These are phyloP conservation scores for Rotaria magnacalcarata DNA, from an alignment of 2,888 invertebrate species.

Conservation along the genomic window DNA sequence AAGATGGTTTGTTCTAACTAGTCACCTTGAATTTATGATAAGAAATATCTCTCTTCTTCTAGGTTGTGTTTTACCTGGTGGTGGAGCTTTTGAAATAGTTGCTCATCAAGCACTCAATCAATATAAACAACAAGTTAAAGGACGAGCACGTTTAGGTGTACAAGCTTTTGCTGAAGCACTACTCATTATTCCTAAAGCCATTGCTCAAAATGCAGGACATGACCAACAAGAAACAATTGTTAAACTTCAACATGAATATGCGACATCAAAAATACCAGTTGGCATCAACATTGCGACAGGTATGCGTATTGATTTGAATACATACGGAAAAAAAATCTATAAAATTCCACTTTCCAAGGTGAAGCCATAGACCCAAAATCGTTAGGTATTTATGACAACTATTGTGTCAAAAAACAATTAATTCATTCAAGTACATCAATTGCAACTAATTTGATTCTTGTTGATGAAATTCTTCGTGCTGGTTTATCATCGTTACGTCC, in stretches of 20 bases:
- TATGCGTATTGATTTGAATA: neutral
- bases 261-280: constrained; percentile 64
- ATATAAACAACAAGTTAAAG: constrained; percentile 68
- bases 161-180: constrained; percentile 88
- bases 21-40: neutral
- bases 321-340: neutral
- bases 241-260: constrained; percentile 83
- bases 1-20: constrained; percentile 66
- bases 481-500: constrained; percentile 80
- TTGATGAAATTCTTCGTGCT: constrained; percentile 98
- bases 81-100: constrained; percentile 86
- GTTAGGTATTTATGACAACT: constrained; percentile 87
- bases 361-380: constrained; percentile 80
- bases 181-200: constrained; percentile 78
- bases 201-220: constrained; percentile 87
- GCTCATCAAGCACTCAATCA: constrained; percentile 73
- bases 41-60: neutral
- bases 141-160: constrained; percentile 57
- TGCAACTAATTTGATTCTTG: constrained; percentile 89
- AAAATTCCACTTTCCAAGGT: constrained; percentile 48
- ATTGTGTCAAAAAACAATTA: constrained; percentile 90
- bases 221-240: constrained; percentile 88
- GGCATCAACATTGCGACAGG: constrained; percentile 83
- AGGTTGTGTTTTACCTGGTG: constrained; percentile 75
- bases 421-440: constrained; percentile 87